phyloP scores from a whole-genome alignment of 92 coral and sea anemone species.

The Phenganax subtilis region DNA sequence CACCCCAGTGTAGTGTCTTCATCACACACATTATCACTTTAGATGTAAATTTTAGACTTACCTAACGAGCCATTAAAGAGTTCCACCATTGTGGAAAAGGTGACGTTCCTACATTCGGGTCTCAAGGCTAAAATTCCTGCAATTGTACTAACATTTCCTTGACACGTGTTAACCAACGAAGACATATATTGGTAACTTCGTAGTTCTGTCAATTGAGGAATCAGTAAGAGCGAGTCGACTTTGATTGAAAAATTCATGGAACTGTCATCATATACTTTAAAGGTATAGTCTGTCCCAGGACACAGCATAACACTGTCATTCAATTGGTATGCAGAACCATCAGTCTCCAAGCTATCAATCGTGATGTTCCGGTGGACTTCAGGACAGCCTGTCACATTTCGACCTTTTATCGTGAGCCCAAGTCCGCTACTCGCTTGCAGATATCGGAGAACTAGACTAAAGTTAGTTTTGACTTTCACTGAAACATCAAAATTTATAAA shows the following conservation, averaged over 20 bases:
- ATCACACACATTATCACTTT: neutral
- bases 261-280: slow-evolving; percentile 46
- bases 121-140: slow-evolving; percentile 35
- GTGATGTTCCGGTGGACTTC: slow-evolving; percentile 35
- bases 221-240: slow-evolving; percentile 67
- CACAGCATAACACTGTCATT: slow-evolving; percentile 36
- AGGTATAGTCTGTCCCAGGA: slow-evolving; percentile 58
- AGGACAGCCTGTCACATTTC: slow-evolving; percentile 42
- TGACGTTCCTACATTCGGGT: slow-evolving; percentile 56
- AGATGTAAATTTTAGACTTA: slow-evolving; percentile 43
- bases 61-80: slow-evolving; percentile 79
- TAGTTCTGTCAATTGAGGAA: slow-evolving; percentile 54
- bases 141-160: slow-evolving; percentile 55
- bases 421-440: slow-evolving; percentile 38
- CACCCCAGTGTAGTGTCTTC: neutral
- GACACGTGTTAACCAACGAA: slow-evolving; percentile 49
- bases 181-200: slow-evolving; percentile 48
- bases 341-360: slow-evolving; percentile 19
- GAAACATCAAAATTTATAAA: slow-evolving; percentile 55
- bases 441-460: slow-evolving; percentile 58
- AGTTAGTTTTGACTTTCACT: slow-evolving; percentile 40
- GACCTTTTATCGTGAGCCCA: slow-evolving; percentile 46
- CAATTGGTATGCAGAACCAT: slow-evolving; percentile 63
- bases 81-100: slow-evolving; percentile 89
- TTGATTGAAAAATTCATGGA: slow-evolving; percentile 53